phyloP scores from a whole-genome alignment of 2,888 invertebrate species.

The Tetragnatha montana region DNA sequence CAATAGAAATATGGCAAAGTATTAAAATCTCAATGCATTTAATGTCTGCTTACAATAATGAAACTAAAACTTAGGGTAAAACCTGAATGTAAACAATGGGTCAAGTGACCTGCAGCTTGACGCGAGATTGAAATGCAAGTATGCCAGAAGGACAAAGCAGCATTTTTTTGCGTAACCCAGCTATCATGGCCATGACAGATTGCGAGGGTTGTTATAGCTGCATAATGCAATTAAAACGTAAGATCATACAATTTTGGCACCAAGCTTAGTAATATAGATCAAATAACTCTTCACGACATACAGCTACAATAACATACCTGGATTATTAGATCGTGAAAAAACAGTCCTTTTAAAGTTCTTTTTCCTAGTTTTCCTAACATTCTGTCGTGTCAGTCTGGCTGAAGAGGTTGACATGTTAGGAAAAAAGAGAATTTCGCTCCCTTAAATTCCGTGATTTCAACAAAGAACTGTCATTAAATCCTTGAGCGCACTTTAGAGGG shows the following conservation, averaged over 20 bases:
- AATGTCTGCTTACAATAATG: too few species aligned
- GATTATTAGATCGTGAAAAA: constrained; percentile 66
- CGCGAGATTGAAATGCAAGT: constrained; percentile 32
- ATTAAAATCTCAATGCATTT: too few species aligned
- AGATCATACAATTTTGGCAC: constrained; percentile 4
- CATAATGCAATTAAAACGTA: background rate
- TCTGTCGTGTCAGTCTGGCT: constrained; percentile 67
- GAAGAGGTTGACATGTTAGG: constrained; percentile 69
- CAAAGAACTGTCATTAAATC: constrained; percentile 70
- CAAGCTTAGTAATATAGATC: constrained; percentile 44
- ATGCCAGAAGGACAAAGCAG: constrained; percentile 30
- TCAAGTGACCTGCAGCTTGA: constrained; percentile 44
- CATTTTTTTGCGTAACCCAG: background rate
- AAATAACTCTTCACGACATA: constrained; percentile 38
- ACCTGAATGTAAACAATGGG: constrained; percentile 63
- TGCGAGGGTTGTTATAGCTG: background rate
- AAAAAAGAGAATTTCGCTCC: constrained; percentile 34
- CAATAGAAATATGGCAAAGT: too few species aligned
- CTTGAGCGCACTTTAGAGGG: constrained; percentile 65
- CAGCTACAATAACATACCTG: constrained; percentile 68
- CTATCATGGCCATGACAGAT: background rate
- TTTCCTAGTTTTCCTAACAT: constrained; percentile 70
- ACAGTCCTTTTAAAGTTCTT: constrained; percentile 64
- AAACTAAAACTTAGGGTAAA: constrained; percentile 2
- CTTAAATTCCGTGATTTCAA: constrained; percentile 48